Evolutionary conservation across 2,888 invertebrate genomes (phyloP), one percentile per base, ranked within the genome.

Genomic region (Bruchidius siliquastri): DNA sequence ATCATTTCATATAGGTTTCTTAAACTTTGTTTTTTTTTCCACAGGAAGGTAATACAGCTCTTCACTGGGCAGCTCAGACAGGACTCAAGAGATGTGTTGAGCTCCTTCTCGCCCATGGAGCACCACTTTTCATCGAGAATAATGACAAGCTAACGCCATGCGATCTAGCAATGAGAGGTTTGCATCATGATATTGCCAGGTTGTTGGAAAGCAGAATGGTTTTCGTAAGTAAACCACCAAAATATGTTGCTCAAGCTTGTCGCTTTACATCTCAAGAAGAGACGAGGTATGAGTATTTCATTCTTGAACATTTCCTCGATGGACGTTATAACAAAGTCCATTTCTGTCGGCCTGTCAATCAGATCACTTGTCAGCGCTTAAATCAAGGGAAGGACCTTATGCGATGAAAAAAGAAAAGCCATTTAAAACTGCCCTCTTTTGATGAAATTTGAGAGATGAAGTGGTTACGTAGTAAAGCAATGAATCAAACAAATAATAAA

Each of bases 191-290:
- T 76, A 90, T 92, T 76, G 92, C 92, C 20, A 87, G 90, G 67
- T 88, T 90, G 76, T 84, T 92, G 67, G 92, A 92, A 84, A 90
- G 91, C 71, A 89, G 90, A 79, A 92, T 92, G 91, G 91, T 92
- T 73, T 92, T 92, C 84, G 89, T 89, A 84, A 88, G 89, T 87
- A 76, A 26, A 26, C 8, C 26, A 26, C 26, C 8, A 26, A 8
- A 8, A 2, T 72, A 21, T 20, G 49, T 18, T 26, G 26, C 2
- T 8, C 2, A 8, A 26, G 8, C 26, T 26, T 26, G 26, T 8
- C n/a, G n/a, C n/a, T n/a, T 68, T 21, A 68, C 8, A 68, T 20
- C 21, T 8, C 68, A 68, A 2, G 68, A 4, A 21, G 3, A 26
- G 8, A 4, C 26, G 26, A 26, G 8, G 2, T 4, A 26, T 26